phyloP scores from a whole-genome alignment of 1,140 invertebrate genomes.

The Tigriopus japonicus region DNA sequence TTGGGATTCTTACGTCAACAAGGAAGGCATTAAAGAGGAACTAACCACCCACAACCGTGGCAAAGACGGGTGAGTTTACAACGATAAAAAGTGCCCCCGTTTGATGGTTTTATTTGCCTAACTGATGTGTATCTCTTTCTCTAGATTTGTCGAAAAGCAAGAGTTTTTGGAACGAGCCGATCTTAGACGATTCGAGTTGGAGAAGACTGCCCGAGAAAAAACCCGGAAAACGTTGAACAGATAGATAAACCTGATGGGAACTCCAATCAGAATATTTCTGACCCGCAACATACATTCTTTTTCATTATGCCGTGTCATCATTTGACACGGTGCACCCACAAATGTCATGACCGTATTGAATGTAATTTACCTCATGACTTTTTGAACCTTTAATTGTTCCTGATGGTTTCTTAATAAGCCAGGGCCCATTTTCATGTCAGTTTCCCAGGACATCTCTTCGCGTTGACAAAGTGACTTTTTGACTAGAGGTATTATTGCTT shows the following conservation, averaged over 20 bases:
- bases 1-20: conserved; percentile 11
- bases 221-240: conserved; percentile 6
- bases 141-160: conserved; percentile 15
- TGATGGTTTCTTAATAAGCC: no score
- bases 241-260: neutral
- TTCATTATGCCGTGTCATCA: no score
- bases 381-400: no score
- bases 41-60: neutral
- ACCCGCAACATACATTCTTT: no score
- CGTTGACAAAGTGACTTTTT: no score
- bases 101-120: neutral
- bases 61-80: conserved; percentile 1
- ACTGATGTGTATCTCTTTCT: neutral
- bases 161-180: conserved; percentile 14
- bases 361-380: no score
- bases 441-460: no score
- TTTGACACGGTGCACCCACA: no score
- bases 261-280: no score
- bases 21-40: conserved; percentile 13
- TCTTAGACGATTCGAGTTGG: conserved; percentile 14
- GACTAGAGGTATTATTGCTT: no score
- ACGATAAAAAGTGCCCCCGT: neutral
- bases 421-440: no score
- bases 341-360: no score
- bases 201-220: conserved; percentile 10